Percentiles rank a stretch among this genome's conserved stretches.
phyloP scores from a whole-genome alignment of 2,797 vertebrate species.

The Poecilia picta region DNA sequence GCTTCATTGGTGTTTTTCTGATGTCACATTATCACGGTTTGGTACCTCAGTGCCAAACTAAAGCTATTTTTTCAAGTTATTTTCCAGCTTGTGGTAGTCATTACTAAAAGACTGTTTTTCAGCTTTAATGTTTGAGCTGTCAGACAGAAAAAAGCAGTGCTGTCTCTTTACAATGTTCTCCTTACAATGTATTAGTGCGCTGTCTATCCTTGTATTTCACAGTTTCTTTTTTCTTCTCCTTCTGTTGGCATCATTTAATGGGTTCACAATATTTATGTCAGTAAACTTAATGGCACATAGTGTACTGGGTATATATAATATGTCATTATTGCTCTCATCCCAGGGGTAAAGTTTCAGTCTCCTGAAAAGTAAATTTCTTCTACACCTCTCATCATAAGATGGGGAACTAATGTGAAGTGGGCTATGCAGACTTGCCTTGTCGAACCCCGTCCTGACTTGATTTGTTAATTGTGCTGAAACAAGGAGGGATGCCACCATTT shows the following conservation, averaged over 20 bases:
- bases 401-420: neutral
- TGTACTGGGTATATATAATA: neutral
- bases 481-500: neutral
- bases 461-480: neutral
- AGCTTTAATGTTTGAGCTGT: neutral
- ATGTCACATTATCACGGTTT: neutral
- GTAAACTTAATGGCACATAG: neutral
- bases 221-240: neutral
- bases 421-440: neutral
- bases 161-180: neutral
- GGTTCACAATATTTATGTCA: neutral
- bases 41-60: neutral
- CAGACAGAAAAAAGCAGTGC: neutral
- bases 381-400: neutral
- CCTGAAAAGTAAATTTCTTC: neutral
- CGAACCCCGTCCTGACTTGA: neutral
- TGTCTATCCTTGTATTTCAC: neutral
- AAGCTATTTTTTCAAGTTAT: neutral
- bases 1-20: neutral
- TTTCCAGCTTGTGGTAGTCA: neutral
- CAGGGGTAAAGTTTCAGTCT: neutral
- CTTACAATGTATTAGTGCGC: neutral
- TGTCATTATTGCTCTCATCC: neutral
- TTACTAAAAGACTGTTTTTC: neutral
- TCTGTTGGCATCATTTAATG: neutral